Conservation (phyloP, 2,888 invertebrate species). For the Mythimna vitellina region DNA sequence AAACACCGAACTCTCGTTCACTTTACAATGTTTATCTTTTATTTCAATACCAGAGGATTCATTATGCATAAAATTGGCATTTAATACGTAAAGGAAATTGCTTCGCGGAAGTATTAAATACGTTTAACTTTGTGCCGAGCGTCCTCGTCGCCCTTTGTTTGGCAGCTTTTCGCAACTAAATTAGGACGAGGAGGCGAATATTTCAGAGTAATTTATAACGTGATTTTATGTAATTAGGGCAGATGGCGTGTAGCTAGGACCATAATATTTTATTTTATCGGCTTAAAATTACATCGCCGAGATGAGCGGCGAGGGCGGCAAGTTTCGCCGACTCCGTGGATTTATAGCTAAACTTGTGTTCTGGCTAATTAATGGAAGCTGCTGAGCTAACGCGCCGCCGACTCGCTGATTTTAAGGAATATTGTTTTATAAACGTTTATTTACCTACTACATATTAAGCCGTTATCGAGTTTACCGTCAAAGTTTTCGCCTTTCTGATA, state of each 20-base stretch:
- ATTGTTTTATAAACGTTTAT: constrained; percentile 80
- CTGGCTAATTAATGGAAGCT: constrained; percentile 88
- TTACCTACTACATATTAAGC: constrained; percentile 50
- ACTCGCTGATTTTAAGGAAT: constrained; percentile 82
- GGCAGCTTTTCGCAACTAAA: constrained; percentile 79
- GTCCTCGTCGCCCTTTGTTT: constrained; percentile 82
- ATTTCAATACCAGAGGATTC: constrained; percentile 74
- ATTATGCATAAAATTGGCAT: constrained; percentile 80
- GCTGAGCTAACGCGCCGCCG: constrained; percentile 80
- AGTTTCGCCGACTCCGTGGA: constrained; percentile 84
- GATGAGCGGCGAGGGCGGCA: constrained; percentile 84
- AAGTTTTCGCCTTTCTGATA: constrained; percentile 35
- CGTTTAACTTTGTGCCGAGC: constrained; percentile 78
- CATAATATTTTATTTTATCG: constrained; percentile 89
- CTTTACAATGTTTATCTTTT: constrained; percentile 57
- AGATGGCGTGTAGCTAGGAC: constrained; percentile 80
- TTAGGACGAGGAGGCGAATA: constrained; percentile 79
- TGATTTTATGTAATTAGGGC: constrained; percentile 86
- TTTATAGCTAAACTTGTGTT: constrained; percentile 90
- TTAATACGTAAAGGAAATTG: constrained; percentile 79
- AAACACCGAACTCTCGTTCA: constrained; percentile 52
- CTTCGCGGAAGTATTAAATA: constrained; percentile 80
- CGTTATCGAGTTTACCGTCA: constrained; percentile 45
- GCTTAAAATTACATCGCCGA: constrained; percentile 84
- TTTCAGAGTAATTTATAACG: constrained; percentile 84